phyloP scores from a whole-genome alignment of 1,140 invertebrate genomes.

The Uloborus diversus region DNA sequence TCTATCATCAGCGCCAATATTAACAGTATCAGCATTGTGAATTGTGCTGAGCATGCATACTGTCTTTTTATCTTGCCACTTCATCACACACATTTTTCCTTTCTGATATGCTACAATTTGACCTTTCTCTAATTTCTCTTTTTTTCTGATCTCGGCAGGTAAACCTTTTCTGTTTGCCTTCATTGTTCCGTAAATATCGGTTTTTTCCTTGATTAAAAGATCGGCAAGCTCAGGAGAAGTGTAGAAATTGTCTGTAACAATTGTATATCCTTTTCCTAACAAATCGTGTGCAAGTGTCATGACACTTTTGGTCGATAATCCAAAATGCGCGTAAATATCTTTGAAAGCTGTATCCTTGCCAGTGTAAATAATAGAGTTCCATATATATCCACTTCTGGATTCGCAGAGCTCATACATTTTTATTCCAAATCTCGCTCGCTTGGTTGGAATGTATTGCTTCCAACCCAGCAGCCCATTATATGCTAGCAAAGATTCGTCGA shows the following conservation, averaged over 20 bases:
- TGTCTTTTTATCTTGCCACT: neutral
- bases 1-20: neutral
- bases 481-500: neutral
- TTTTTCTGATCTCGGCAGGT: neutral
- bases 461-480: neutral
- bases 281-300: neutral
- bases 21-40: neutral
- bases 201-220: neutral
- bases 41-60: neutral
- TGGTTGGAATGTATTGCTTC: neutral
- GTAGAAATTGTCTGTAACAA: neutral
- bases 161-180: constrained; percentile 1
- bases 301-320: neutral
- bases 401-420: neutral
- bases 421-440: neutral
- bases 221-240: neutral
- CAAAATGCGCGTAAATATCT: neutral
- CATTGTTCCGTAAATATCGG: neutral
- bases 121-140: neutral
- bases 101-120: neutral
- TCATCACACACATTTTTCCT: neutral
- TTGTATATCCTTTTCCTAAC: neutral
- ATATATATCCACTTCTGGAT: neutral
- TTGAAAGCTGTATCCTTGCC: neutral
- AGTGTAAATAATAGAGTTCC: neutral